Percentiles rank a stretch among this genome's conserved stretches.
These are phyloP conservation scores for Caenorhabditis sp. DNA, from an alignment of 2,888 invertebrate species.

Conservation along the genomic window DNA sequence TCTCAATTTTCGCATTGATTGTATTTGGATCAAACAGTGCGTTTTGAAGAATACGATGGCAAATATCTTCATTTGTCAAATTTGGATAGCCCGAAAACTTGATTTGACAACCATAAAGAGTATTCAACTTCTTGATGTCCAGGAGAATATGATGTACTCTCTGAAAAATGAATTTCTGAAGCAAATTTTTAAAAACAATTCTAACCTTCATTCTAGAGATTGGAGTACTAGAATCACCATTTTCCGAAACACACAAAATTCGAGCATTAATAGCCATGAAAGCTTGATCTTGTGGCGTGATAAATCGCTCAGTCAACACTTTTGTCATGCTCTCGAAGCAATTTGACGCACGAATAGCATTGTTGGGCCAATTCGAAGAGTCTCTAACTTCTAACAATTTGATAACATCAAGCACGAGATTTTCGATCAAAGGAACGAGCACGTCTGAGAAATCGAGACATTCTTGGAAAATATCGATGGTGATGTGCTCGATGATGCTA, in stretches of 20 bases:
- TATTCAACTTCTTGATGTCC: conserved; percentile 37
- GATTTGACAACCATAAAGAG: conserved; percentile 39
- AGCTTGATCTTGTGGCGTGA: conserved; percentile 38
- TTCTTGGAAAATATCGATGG: conserved; percentile 32
- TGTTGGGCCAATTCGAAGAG: conserved; percentile 43
- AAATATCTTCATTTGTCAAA: conserved; percentile 43
- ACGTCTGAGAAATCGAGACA: conserved; percentile 11
- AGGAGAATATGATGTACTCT: conserved; percentile 28
- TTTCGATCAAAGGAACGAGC: conserved; percentile 27
- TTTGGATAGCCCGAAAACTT: conserved; percentile 21
- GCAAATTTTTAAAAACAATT: background rate
- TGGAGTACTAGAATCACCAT: conserved; percentile 9
- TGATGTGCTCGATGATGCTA: conserved; percentile 33
- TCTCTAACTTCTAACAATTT: conserved; percentile 27
- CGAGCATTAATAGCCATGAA: conserved; percentile 11
- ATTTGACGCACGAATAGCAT: conserved; percentile 39
- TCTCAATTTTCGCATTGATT: conserved; percentile 47
- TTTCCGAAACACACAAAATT: conserved; percentile 3
- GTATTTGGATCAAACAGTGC: conserved; percentile 40
- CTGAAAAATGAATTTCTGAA: background rate
- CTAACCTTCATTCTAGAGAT: conserved; percentile 23
- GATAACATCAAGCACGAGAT: conserved; percentile 16
- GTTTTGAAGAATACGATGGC: conserved; percentile 45
- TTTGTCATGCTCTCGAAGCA: conserved; percentile 37
- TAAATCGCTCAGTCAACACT: conserved; percentile 12